Conservation (phyloP, 2,888 invertebrate genomes). For the Brachycybe producta region DNA sequence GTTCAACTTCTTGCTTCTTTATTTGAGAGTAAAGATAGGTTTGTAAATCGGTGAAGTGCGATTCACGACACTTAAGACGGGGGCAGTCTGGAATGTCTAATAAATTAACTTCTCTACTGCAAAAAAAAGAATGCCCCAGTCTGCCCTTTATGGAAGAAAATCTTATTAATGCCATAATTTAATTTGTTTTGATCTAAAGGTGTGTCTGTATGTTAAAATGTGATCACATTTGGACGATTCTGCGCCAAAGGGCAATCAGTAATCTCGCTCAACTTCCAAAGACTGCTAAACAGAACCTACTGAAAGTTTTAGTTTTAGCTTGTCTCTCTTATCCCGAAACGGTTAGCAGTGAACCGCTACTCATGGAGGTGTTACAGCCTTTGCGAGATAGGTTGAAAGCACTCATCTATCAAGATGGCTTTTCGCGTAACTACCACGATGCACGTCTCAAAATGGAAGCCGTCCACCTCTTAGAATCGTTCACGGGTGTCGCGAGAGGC, state of each 20-base stretch:
- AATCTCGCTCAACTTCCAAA: conserved; percentile 44
- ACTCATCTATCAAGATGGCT: conserved; percentile 42
- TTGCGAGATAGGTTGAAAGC: conserved; percentile 44
- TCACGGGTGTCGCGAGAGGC: conserved; percentile 55
- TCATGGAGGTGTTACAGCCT: conserved; percentile 35
- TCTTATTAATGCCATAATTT: too few relatives aligned
- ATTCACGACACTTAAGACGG: not conserved
- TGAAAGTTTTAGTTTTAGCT: conserved; percentile 56
- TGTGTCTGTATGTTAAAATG: conserved; percentile 44
- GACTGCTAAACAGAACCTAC: conserved; percentile 50
- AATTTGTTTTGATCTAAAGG: conserved; percentile 32
- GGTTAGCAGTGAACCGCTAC: conserved; percentile 25
- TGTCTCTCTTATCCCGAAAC: conserved; percentile 38
- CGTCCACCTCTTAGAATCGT: conserved; percentile 59
- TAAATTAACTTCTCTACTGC: too few relatives aligned
- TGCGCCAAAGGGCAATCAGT: conserved; percentile 41
- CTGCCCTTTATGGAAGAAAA: too few relatives aligned
- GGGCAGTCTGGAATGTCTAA: not conserved
- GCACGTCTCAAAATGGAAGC: conserved; percentile 53
- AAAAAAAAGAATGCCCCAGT: too few relatives aligned
- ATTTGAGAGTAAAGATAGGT: conserved; percentile 42
- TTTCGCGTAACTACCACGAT: conserved; percentile 43
- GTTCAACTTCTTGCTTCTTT: conserved; percentile 46
- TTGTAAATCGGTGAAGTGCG: too few relatives aligned
- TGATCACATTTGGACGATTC: conserved; percentile 43